Percentiles rank a stretch among this genome's conserved stretches.
These are phyloP conservation scores for Psittacus erithacus DNA, from an alignment of 2,113 vertebrate species.

Conservation along the genomic window DNA sequence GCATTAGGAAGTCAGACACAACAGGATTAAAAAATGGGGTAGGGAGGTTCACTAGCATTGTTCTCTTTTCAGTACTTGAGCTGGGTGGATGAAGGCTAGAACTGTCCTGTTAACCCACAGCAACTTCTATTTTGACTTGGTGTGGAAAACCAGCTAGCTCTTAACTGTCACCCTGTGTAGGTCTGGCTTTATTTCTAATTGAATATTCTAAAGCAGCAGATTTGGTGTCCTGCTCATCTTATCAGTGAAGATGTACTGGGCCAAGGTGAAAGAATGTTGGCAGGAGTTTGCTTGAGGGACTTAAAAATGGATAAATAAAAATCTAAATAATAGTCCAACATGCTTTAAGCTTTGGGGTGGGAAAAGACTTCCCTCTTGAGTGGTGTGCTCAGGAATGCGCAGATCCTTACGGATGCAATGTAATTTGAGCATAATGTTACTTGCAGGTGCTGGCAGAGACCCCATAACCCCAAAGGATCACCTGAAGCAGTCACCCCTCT, in stretches of 20 bases:
- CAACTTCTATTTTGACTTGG: not conserved
- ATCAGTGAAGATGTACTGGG: not conserved
- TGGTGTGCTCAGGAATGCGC: not conserved
- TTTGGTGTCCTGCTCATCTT: slow-evolving; percentile 3
- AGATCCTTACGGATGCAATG: not conserved
- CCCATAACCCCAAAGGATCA: not conserved
- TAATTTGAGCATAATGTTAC: not conserved
- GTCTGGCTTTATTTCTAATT: not conserved
- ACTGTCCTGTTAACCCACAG: not conserved
- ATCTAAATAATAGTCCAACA: not conserved
- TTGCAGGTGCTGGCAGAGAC: not conserved
- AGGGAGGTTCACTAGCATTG: not conserved
- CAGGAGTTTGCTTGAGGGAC: not conserved
- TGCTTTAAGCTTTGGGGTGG: not conserved
- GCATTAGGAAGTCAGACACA: not conserved
- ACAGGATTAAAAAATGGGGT: not conserved
- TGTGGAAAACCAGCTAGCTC: not conserved
- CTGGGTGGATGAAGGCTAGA: not conserved
- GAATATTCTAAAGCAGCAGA: not conserved
- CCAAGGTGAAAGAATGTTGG: not conserved
- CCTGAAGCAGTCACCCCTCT: not conserved
- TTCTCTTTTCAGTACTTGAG: not conserved
- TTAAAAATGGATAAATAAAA: not conserved
- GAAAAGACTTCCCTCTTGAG: not conserved
- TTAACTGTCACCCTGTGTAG: not conserved